Percentiles rank a stretch among this genome's conserved stretches.
phyloP scores from a whole-genome alignment of 2,888 invertebrate species.

The Dasypogon diadema region DNA sequence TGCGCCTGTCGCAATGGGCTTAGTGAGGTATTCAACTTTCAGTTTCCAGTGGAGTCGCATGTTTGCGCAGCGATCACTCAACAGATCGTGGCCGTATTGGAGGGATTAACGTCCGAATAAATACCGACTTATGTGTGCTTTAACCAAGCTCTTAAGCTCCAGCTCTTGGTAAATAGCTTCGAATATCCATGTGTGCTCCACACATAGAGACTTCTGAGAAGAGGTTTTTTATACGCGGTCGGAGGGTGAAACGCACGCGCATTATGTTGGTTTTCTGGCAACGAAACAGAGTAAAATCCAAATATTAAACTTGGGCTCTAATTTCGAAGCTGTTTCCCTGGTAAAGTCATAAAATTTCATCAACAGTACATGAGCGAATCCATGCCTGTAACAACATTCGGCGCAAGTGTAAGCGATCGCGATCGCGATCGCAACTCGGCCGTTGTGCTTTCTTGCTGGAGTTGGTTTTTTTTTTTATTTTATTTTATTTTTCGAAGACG shows the following conservation, averaged over 20 bases:
- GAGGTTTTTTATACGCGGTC: background rate
- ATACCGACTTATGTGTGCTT: background rate
- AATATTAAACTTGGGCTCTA: slow-evolving; percentile 39
- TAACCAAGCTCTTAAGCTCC: background rate
- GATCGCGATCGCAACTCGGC: slow-evolving; percentile 11
- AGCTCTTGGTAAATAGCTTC: too few relatives aligned
- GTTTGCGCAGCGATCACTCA: background rate
- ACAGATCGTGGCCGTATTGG: background rate
- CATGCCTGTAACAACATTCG: slow-evolving; percentile 11
- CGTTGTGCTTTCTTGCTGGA: slow-evolving; percentile 9
- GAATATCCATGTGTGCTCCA: too few relatives aligned
- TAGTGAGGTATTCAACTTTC: too few relatives aligned
- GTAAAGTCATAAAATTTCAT: slow-evolving; percentile 40
- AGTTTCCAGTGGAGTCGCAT: background rate
- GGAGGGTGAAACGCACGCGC: slow-evolving; percentile 17
- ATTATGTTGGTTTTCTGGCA: background rate
- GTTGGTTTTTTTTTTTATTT: slow-evolving; percentile 14
- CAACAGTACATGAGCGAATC: slow-evolving; percentile 12
- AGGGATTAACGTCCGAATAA: slow-evolving; percentile 15
- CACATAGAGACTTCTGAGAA: too few relatives aligned
- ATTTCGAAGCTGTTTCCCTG: slow-evolving; percentile 30
- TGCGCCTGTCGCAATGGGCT: background rate
- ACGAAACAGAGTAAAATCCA: slow-evolving; percentile 19
- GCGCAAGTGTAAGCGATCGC: background rate
- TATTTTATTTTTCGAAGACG: background rate